Conservation (phyloP, 2,113 vertebrate species). For the Gavia stellata region DNA sequence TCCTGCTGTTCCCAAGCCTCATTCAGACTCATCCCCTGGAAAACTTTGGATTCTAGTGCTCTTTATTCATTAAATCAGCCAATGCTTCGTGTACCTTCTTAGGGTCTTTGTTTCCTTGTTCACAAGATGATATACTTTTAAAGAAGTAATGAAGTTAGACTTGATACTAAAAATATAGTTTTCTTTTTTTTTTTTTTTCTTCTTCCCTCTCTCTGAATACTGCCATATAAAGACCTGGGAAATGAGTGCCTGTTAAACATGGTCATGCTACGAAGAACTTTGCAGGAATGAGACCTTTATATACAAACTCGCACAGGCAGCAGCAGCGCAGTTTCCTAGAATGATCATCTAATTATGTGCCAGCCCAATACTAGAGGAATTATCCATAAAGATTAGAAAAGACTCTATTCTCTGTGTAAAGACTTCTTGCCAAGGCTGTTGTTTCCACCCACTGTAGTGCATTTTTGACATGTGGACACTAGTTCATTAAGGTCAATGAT, state of each 20-base stretch:
- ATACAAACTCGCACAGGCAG: not conserved
- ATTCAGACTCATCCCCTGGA: not conserved
- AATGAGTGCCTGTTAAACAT: not conserved
- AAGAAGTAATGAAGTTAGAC: not conserved
- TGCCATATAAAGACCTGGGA: not conserved
- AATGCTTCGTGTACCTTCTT: not conserved
- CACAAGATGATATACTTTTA: not conserved
- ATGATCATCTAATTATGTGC: not conserved
- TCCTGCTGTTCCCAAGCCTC: not conserved
- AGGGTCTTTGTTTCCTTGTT: not conserved
- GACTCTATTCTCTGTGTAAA: not conserved
- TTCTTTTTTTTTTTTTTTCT: not conserved
- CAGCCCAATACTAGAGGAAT: not conserved
- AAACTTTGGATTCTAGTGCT: not conserved
- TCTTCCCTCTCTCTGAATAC: not conserved
- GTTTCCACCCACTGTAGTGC: not conserved
- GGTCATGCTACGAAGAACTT: not conserved
- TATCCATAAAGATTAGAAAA: not conserved
- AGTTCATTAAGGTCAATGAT: slow-evolving; percentile 19
- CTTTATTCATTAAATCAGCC: not conserved
- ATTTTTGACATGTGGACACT: not conserved
- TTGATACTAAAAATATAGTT: not conserved
- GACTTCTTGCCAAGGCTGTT: not conserved
- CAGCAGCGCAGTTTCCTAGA: not conserved
- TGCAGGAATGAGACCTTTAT: not conserved